These are phyloP conservation scores for Trachymyrmex septentrionalis DNA, from an alignment of 1,140 invertebrate species.

Conservation along the genomic window DNA sequence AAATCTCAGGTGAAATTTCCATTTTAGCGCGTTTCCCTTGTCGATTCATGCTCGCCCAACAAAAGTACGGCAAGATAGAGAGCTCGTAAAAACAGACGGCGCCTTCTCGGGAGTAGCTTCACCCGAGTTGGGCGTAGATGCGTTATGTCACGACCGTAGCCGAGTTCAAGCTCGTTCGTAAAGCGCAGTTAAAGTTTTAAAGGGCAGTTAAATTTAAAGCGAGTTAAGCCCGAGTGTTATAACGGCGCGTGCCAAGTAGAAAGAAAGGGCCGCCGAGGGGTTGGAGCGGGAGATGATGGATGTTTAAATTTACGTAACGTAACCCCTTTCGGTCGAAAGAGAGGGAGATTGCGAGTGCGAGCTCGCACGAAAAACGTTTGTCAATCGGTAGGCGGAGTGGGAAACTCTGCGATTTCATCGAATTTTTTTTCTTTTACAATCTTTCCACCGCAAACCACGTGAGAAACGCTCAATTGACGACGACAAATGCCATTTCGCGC, in stretches of 20 bases:
- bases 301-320: conserved; percentile 81
- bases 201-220: conserved; percentile 84
- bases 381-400: conserved; percentile 68
- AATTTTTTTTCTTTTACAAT: background rate
- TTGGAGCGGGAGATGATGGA: conserved; percentile 81
- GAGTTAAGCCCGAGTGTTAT: conserved; percentile 79
- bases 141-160: conserved; percentile 44
- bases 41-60: conserved; percentile 59
- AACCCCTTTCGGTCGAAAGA: conserved; percentile 75
- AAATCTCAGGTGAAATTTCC: conserved; percentile 67
- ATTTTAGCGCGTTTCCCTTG: conserved; percentile 61
- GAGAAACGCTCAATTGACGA: conserved; percentile 16
- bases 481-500: conserved; percentile 5
- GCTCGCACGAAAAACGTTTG: conserved; percentile 1
- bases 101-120: conserved; percentile 55
- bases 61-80: conserved; percentile 67
- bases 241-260: conserved; percentile 81
- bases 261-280: conserved; percentile 66
- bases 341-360: conserved; percentile 2
- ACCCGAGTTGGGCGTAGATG: conserved; percentile 14
- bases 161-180: conserved; percentile 70
- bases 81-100: conserved; percentile 73
- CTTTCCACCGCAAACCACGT: conserved; percentile 12
- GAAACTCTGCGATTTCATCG: conserved; percentile 52
- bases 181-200: conserved; percentile 80